Evolutionary conservation across 1,140 invertebrate species (phyloP), one percentile per base, ranked within the genome.

Genomic region (Zaprionus ghesquierei): DNA sequence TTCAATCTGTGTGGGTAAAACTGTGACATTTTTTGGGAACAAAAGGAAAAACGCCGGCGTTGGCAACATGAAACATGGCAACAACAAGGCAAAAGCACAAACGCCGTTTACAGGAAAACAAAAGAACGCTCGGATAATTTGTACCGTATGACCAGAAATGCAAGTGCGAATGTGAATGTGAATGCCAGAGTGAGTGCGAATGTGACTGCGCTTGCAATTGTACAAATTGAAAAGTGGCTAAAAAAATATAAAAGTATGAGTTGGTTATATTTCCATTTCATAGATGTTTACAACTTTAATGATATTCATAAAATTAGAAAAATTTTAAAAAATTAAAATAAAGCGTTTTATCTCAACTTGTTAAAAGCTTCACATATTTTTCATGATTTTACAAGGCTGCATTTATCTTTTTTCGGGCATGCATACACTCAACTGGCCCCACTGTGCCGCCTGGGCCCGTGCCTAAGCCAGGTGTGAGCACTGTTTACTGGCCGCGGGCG

Each of bases 401-500:
- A n/a, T 12, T 46, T 46, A 1, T 4, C 5, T 18, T 22, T 46
- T 22, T 46, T 12, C 12, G 5, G 6, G 44, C 46, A 10, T 33
- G 29, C 10, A 31, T 12, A 27, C 27, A 6, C 0, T 5, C 9
- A 9, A 10, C 29, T 44, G 41, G 22, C 29, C 2, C 41, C 66
- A 74, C 60, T 54, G 68, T 65, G 58, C 44, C n/a, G n/a, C 8
- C 1, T 41, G 27, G n/a, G n/a, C n/a, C n/a, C n/a, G n/a, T n/a
- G n/a, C n/a, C n/a, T n/a, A n/a, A n/a, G n/a, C 5, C 56, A 10
- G 12, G 38, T 72, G 46, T 49, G 29, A 72, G 38, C 15, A 8
- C 15, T 65, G 62, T 66, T 76, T 61, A 49, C 56, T 76, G 51
- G 69, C 73, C 73, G 73, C 69, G 50, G 73, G 69, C 51, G 68